These are phyloP conservation scores for Xestia c-nigrum DNA, from an alignment of 2,888 invertebrate genomes.

Conservation along the genomic window DNA sequence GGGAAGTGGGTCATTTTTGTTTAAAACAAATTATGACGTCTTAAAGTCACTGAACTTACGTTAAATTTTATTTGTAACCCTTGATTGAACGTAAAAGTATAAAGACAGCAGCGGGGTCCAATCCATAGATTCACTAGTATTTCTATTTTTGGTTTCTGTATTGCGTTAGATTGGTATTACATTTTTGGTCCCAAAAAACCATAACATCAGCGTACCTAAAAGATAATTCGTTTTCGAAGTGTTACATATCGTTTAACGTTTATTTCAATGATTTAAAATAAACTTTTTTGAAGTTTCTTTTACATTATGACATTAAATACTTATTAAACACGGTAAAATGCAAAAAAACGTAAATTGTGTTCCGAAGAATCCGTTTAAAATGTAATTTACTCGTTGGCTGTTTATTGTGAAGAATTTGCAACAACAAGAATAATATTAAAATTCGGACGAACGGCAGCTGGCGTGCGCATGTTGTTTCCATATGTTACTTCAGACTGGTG, in stretches of 20 bases:
- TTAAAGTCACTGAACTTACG: background rate
- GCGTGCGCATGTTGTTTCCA: constrained; percentile 26
- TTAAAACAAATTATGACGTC: background rate
- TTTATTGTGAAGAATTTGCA: constrained; percentile 18
- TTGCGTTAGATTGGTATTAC: background rate
- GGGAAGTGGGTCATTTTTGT: background rate
- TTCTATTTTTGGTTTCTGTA: background rate
- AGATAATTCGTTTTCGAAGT: background rate
- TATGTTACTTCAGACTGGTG: constrained; percentile 23
- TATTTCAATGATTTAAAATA: background rate
- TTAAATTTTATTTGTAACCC: background rate
- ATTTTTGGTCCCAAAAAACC: background rate
- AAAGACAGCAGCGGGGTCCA: background rate
- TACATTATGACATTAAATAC: no score
- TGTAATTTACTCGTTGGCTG: constrained; percentile 17
- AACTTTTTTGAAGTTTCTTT: no score
- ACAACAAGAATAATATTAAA: constrained; percentile 44
- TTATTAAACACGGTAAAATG: background rate
- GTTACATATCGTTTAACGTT: background rate
- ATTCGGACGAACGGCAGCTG: constrained; percentile 20
- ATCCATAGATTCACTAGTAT: background rate
- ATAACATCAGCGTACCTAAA: background rate
- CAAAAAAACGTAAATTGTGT: background rate
- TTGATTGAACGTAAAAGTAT: background rate
- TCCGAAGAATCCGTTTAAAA: background rate